Evolutionary conservation across 2,113 vertebrate species (phyloP).

Genomic region (Empidonax alnorum): DNA sequence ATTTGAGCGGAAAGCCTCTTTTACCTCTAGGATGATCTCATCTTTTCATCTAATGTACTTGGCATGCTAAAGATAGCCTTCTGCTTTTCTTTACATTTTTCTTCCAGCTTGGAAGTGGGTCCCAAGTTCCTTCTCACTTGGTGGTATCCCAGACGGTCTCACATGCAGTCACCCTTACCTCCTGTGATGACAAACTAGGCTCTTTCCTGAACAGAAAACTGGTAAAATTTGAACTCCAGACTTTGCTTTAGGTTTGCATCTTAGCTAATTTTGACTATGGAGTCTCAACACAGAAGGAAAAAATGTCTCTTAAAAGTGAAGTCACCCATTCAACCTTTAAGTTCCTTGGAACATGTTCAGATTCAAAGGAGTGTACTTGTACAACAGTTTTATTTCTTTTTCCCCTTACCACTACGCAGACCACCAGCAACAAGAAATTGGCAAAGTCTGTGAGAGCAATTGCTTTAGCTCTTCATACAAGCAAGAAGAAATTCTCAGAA

Average conservation of each 20-base stretch:
- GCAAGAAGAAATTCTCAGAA: constrained; percentile 41
- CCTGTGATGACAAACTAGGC: not conserved
- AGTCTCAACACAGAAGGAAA: constrained; percentile 2
- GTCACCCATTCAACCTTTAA: not conserved
- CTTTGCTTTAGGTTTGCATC: not conserved
- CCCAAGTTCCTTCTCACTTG: not conserved
- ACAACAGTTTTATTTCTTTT: not conserved
- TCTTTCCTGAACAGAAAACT: not conserved
- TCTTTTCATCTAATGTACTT: constrained; percentile 25
- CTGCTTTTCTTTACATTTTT: constrained; percentile 12
- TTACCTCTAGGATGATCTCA: constrained; percentile 36
- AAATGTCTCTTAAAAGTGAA: not conserved
- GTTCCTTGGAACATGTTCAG: not conserved
- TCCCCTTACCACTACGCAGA: not conserved
- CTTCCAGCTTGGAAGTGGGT: constrained; percentile 31
- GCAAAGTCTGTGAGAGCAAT: not conserved
- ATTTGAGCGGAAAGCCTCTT: constrained; percentile 37
- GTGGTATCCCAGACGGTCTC: not conserved
- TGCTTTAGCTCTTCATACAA: constrained; percentile 17
- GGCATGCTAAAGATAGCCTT: constrained; percentile 36
- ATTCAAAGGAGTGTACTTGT: not conserved
- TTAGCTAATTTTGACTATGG: constrained; percentile 5
- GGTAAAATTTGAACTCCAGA: not conserved
- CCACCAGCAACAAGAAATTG: not conserved
- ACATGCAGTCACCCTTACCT: not conserved